Evolutionary conservation across 2,797 vertebrate species (phyloP), one percentile per base, ranked within the genome.

Genomic region (Platalea minor): DNA sequence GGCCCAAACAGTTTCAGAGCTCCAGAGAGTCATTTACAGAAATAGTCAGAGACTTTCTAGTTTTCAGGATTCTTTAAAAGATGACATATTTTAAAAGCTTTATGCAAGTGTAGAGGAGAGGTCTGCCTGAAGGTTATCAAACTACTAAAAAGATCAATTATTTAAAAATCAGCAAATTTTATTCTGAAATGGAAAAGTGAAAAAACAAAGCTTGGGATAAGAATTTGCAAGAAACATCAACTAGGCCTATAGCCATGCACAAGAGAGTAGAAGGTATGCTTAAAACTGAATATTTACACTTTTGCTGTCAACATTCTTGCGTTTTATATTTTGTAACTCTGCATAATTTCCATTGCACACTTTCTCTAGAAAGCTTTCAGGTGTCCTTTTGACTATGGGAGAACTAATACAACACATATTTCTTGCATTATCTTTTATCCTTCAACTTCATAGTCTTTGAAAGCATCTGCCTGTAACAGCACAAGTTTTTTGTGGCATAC

Each of bases 301-400:
- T 68, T 18, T 50, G n/a, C 2, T 0, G 8, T 26, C 13, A 61
- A 16, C 7, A 33, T 18, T 17, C 12, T 33, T 50, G 7, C 63
- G 54, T 37, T 21, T 13, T 29, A 0, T n/a, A 20, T 60, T 85
- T 69, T 50, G 4, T 31, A 68, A 53, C 7, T n/a, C 37, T 26
- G 19, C 13, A 13, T 13, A 18, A 50, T 23, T 79, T n/a, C 50
- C 28, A 75, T 4, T 20, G 12, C 20, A 48, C 0, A 0, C 29
- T 39, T 67, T 18, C 46, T 33, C 26, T 20, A 35, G 31, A 43
- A 82, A 68, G 23, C 9, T 75, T 70, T 74, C 41, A 57, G 15
- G 10, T 63, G 6, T 21, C 46, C 5, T n/a, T 84, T 61, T 12
- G 18, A 31, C 20, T 61, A 18, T 3, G 4, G 3, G 4, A 75